These are phyloP conservation scores for Anhinga anhinga DNA, from an alignment of 2,113 vertebrate species.

Conservation along the genomic window DNA sequence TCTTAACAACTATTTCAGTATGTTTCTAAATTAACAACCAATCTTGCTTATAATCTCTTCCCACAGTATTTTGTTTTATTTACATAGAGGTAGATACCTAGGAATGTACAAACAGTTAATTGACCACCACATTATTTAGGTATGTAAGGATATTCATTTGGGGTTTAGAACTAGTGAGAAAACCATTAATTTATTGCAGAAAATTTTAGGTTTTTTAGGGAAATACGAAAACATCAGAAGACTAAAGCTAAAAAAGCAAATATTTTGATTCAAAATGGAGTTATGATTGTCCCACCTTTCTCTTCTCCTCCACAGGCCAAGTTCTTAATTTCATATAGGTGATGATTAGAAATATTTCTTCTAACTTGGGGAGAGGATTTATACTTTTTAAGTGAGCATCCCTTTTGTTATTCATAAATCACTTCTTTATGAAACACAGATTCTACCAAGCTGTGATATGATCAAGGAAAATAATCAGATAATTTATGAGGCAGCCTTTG, in stretches of 20 bases:
- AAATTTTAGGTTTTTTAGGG: not conserved
- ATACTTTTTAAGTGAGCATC: not conserved
- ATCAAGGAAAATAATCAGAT: not conserved
- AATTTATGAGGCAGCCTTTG: not conserved
- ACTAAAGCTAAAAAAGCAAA: not conserved
- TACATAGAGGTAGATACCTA: not conserved
- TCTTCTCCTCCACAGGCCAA: not conserved
- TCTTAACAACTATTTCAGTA: not conserved
- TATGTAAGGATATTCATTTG: not conserved
- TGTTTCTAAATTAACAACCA: not conserved
- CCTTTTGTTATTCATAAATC: not conserved
- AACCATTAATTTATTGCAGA: not conserved
- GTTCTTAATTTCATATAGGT: not conserved
- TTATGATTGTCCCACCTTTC: not conserved
- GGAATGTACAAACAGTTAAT: not conserved
- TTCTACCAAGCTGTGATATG: not conserved
- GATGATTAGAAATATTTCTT: not conserved
- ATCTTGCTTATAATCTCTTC: not conserved
- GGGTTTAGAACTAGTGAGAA: not conserved
- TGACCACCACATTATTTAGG: not conserved
- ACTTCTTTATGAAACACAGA: not conserved
- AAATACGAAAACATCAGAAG: not conserved
- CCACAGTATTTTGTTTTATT: not conserved
- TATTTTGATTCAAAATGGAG: not conserved
- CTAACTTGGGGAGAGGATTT: not conserved